Evolutionary conservation across 1,140 invertebrate species (phyloP), one percentile per base, ranked within the genome.

Genomic region (Drosophila murphyi): DNA sequence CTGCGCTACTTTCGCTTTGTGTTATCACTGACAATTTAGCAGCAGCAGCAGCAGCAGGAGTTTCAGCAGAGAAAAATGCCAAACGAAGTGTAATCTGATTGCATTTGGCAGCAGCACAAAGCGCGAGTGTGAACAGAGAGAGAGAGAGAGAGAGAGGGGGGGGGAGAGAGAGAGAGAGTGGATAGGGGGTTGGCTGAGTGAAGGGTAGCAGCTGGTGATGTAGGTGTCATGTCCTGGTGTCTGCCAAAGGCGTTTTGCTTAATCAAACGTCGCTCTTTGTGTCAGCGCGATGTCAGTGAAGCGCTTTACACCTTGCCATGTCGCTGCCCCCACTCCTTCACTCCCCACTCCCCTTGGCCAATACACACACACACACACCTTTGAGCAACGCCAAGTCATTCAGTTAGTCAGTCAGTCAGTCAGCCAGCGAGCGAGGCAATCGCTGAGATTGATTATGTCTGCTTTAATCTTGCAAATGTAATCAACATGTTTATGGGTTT

Each of bases 61-160:
- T 1, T 20, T 20, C 56, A 61, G 20, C 12, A 45, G 32, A 31
- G 2, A 45, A 63, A 43, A 67, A 67, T 41, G 67, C 37, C 74
- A 76, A 87, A 79, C 82, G 69, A 86, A 69, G 64, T 87, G 75
- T 82, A 86, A 87, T 86, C 82, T 87, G 78, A 86, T 87, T 86
- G 82, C 79, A 81, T 82, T 78, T 81, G 78, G 76, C 82, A 87
- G 71, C 79, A 55, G 64, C 78, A 71, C 82, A 79, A 82, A 87
- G 78, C 34, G 55, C 29, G 12, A 5, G 48, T 29, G 12, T 8
- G 48, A 34, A 41, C 35, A n/a, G 10, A 32, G 51, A 5, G 32
- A 6, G 32, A 4, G n/a, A 32, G 50, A 31, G 32, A 6, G 8
- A 3, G 48, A 7, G 67, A 28, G 68, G 37, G 29, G 8, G 8